Evolutionary conservation across 2,888 invertebrate genomes (phyloP), one percentile per base, ranked within the genome.

Genomic region (Temnothorax unifasciatus): DNA sequence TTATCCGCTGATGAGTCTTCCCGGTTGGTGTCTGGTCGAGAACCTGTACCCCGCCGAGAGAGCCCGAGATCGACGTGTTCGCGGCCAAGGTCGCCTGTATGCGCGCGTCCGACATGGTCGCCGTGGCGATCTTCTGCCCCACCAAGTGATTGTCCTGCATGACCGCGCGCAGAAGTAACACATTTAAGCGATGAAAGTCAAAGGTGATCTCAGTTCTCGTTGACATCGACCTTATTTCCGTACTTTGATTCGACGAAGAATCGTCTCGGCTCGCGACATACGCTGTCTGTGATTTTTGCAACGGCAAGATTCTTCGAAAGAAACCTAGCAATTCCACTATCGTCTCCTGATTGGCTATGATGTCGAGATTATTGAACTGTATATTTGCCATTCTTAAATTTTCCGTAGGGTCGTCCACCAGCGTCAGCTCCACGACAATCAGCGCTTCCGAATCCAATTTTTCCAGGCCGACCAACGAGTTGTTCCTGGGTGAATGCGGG

Each of bases 341-440:
- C 0, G 99, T 99, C 95, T 99, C 99, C 94, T 99, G 99, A 95
- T 99, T 99, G 0, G 99, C 99, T 87, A 99, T 99, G 79, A 99
- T 97, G 94, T 99, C 99, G 89, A 99, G 96, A 94, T 98, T 99
- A 93, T 99, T 99, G 93, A 99, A 99, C 90, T 98, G 97, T 91
- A 99, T 97, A 92, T 98, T 98, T 0, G 98, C 98, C 69, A 98
- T 97, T 90, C 98, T 97, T 1, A 94, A 79, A 79, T 88, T 93
- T 52, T 95, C 94, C 3, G 88, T 84, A 0, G 90, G 89, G 64
- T 94, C 93, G 13, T 95, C 96, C 0, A 98, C 97, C 68, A 98
- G 96, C 59, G 97, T 96, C 29, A 99, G 96, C 93, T 99, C 99
- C 4, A 98, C 96, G 79, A 97, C 97, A 61, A 98, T 97, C 8